Percentiles rank a stretch among this genome's conserved stretches.
phyloP scores from a whole-genome alignment of 2,797 vertebrate genomes.

The Leucoraja ocellata region DNA sequence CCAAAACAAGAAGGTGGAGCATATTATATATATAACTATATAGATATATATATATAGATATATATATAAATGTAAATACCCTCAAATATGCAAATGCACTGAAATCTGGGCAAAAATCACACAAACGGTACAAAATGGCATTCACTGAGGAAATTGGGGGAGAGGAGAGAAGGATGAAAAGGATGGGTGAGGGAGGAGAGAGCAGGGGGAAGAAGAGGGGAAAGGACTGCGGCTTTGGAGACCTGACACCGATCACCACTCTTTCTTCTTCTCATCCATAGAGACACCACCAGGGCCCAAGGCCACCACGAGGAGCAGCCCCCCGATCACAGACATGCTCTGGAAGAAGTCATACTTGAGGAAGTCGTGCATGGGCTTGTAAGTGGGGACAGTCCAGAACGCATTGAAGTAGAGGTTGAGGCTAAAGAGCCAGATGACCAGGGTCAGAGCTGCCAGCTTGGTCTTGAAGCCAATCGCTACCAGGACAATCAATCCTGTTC shows the following conservation, averaged over 20 bases:
- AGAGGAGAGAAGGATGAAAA: constrained; percentile 45
- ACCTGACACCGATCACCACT: constrained; percentile 68
- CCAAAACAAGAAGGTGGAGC: background rate
- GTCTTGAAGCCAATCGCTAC: constrained; percentile 97
- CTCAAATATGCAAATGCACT: constrained; percentile 44
- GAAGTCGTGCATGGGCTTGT: constrained; percentile 98
- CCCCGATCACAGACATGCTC: constrained; percentile 95
- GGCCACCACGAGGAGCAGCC: constrained; percentile 88
- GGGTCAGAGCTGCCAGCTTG: constrained; percentile 87
- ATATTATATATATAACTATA: background rate
- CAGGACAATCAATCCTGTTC: constrained; percentile 86
- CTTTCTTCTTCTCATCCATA: constrained; percentile 97
- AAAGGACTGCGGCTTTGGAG: background rate
- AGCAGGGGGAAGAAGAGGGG: background rate
- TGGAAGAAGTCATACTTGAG: constrained; percentile 99
- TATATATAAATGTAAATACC: background rate
- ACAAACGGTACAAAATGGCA: constrained; percentile 47
- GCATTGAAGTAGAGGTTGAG: constrained; percentile 97
- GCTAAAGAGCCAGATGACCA: constrained; percentile 87
- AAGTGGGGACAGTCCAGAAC: constrained; percentile 89
- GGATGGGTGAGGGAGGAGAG: constrained; percentile 45
- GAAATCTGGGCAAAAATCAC: constrained; percentile 52
- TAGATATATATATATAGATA: background rate
- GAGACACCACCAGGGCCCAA: constrained; percentile 92
- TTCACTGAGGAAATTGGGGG: constrained; percentile 52